Evolutionary conservation across 1,140 invertebrate genomes (phyloP).

Genomic region (Drosophila micromelanica): DNA sequence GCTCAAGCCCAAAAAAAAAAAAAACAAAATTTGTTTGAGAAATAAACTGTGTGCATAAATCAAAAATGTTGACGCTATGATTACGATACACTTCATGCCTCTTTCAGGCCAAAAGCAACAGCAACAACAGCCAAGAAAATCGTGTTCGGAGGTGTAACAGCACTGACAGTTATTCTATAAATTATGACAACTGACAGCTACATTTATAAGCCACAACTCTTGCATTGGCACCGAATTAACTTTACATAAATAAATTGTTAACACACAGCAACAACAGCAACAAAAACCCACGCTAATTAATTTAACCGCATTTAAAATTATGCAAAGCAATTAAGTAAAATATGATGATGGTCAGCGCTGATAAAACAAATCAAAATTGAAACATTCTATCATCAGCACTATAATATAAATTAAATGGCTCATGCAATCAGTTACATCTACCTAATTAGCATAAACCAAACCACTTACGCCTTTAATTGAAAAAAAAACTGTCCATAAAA

Average conservation of each 20-base stretch:
- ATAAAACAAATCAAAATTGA: conserved; percentile 52
- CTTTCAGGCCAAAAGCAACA: conserved; percentile 18
- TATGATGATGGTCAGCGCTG: conserved; percentile 54
- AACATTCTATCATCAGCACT: conserved; percentile 24
- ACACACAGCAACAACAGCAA: conserved; percentile 32
- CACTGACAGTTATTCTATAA: conserved; percentile 81
- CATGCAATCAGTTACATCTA: conserved; percentile 19
- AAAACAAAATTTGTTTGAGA: conserved; percentile 49
- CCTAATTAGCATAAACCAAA: conserved; percentile 59
- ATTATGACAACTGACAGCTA: conserved; percentile 83
- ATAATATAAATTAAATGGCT: conserved; percentile 55
- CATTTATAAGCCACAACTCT: conserved; percentile 81
- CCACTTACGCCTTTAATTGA: background rate
- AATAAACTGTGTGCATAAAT: conserved; percentile 71
- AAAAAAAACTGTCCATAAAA: conserved; percentile 6
- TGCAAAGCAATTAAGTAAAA: conserved; percentile 76
- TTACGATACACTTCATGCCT: conserved; percentile 70
- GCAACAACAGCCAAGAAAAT: conserved; percentile 51
- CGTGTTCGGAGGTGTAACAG: conserved; percentile 74
- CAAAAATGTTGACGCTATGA: conserved; percentile 80
- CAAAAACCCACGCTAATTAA: conserved; percentile 63
- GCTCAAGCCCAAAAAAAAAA: conserved; percentile 36
- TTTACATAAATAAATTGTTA: conserved; percentile 69
- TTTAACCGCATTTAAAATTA: conserved; percentile 73
- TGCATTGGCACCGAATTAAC: conserved; percentile 56